Evolutionary conservation across 2,113 vertebrate genomes (phyloP).

Genomic region (Protomyctophum bolini): DNA sequence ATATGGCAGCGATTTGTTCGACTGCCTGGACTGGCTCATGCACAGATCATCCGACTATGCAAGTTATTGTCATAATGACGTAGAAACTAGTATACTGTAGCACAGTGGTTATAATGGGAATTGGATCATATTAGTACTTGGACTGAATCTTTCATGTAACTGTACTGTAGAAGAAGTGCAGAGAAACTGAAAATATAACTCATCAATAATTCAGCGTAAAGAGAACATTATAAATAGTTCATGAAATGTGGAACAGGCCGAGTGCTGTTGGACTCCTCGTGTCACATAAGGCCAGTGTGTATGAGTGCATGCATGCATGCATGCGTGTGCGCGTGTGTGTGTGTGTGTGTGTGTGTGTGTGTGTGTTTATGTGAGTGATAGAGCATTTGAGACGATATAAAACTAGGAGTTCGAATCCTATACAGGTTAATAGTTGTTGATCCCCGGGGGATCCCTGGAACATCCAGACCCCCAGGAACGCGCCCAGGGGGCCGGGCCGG

Average conservation of each 20-base stretch:
- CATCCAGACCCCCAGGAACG: too few species aligned
- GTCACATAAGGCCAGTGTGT: constrained; percentile 57
- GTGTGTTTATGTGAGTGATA: neutral
- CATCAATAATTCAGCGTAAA: constrained; percentile 69
- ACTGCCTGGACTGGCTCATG: neutral
- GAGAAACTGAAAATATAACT: constrained; percentile 66
- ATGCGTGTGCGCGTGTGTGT: neutral
- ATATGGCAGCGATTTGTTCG: constrained; percentile 20
- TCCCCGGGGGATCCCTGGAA: too few species aligned
- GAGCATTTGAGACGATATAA: neutral
- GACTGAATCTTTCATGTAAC: constrained; percentile 50
- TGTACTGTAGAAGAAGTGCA: constrained; percentile 54
- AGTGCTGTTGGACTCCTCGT: constrained; percentile 63
- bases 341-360: constrained; percentile 4
- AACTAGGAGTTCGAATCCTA: too few species aligned
- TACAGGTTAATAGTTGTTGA: too few species aligned
- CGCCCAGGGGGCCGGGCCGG: too few species aligned
- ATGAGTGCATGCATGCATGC: constrained; percentile 17
- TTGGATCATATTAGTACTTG: constrained; percentile 48
- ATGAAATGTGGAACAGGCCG: constrained; percentile 59
- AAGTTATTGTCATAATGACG: constrained; percentile 33
- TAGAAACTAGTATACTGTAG: constrained; percentile 16
- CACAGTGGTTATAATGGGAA: constrained; percentile 29
- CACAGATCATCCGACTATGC: constrained; percentile 11
- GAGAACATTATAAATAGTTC: constrained; percentile 75